Evolutionary conservation across 2,113 vertebrate genomes (phyloP).

Genomic region (Diadophis punctatus): DNA sequence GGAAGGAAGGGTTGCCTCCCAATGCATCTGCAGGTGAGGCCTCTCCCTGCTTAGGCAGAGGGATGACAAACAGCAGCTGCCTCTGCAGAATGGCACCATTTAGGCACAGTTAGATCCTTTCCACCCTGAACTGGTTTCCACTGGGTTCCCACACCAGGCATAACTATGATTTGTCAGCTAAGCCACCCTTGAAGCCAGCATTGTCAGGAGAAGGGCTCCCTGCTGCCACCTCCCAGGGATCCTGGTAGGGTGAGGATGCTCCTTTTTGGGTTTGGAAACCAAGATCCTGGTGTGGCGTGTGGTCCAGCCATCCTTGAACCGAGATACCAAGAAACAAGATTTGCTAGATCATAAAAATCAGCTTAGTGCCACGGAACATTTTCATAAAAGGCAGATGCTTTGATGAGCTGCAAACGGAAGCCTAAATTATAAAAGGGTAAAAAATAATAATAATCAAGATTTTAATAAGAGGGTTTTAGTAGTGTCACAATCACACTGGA

Average conservation of each 20-base stretch:
- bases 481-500: not conserved
- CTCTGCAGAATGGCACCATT: not conserved
- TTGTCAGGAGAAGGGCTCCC: not conserved
- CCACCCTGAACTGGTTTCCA: not conserved
- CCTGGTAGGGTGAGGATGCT: not conserved
- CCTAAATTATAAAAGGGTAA: not conserved
- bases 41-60: not conserved
- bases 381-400: not conserved
- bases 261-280: not conserved
- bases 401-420: not conserved
- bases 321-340: not conserved
- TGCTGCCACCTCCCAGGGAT: not conserved
- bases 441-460: not conserved
- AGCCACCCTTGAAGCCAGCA: not conserved
- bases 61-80: not conserved
- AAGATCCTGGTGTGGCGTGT: not conserved
- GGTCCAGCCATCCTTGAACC: not conserved
- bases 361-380: not conserved
- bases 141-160: not conserved
- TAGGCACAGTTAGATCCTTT: not conserved
- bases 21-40: not conserved
- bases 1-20: not conserved
- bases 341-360: not conserved
- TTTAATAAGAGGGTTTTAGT: not conserved
- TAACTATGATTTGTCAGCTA: not conserved